These are phyloP conservation scores for Lutraria rhynchaena DNA, from an alignment of 1,140 invertebrate genomes.

Conservation along the genomic window DNA sequence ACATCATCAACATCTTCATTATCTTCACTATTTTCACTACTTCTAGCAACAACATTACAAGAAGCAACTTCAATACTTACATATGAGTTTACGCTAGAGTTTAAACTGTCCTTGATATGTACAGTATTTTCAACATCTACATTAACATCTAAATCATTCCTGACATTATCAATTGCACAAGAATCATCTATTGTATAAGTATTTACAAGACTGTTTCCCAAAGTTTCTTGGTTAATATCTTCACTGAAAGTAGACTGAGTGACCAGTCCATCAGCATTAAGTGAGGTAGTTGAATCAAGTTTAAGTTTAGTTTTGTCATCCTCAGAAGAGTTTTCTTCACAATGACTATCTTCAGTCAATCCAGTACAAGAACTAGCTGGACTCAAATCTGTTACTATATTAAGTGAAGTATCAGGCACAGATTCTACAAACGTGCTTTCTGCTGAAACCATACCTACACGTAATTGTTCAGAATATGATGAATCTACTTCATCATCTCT, in stretches of 20 bases:
- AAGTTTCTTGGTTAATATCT: not conserved
- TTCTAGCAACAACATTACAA: not conserved
- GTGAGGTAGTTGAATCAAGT: conserved; percentile 29
- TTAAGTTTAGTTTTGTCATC: not conserved
- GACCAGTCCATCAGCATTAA: conserved; percentile 27
- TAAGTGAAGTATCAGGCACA: no score
- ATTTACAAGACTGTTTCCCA: conserved; percentile 23
- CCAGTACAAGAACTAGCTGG: no score
- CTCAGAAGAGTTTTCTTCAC: no score
- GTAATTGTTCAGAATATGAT: conserved; percentile 11
- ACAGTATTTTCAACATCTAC: conserved; percentile 21
- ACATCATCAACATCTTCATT: conserved; percentile 45
- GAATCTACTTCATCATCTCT: conserved; percentile 1
- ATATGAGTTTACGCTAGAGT: conserved; percentile 3
- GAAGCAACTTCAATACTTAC: conserved; percentile 21
- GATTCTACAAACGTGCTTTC: no score
- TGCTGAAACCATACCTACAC: not conserved
- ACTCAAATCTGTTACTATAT: no score
- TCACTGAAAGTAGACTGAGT: conserved; percentile 2
- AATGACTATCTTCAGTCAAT: no score
- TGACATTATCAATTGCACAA: conserved; percentile 1
- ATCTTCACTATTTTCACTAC: conserved; percentile 15
- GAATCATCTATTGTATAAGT: conserved; percentile 31
- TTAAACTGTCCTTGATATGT: conserved; percentile 48
- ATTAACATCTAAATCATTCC: conserved; percentile 33